Percentiles rank a stretch among this genome's conserved stretches.
Evolutionary conservation across 2,113 vertebrate genomes (phyloP).

Genomic region (Macaca mulatta): DNA sequence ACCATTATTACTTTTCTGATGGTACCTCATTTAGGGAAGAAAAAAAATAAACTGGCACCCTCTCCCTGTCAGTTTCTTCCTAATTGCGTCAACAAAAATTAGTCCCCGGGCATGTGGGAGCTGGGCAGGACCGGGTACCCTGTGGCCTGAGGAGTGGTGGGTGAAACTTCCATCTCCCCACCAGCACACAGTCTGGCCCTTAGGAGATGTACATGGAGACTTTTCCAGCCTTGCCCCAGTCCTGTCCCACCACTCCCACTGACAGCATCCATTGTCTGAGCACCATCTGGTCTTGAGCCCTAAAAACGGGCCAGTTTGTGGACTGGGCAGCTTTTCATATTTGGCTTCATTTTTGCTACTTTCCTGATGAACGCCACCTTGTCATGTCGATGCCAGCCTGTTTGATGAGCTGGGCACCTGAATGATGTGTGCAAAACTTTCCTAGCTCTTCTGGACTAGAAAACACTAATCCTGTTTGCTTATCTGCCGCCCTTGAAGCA

Average conservation of each 20-base stretch:
- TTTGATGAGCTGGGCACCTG: background rate
- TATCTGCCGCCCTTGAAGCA: slow-evolving; percentile 68
- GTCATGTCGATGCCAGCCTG: background rate
- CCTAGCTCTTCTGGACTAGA: slow-evolving; percentile 62
- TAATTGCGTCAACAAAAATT: background rate
- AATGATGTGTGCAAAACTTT: slow-evolving; percentile 42
- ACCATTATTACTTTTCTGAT: slow-evolving; percentile 29
- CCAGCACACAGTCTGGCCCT: background rate
- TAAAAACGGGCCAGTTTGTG: slow-evolving; percentile 17
- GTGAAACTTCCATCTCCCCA: background rate
- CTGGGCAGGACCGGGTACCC: background rate
- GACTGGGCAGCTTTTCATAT: background rate
- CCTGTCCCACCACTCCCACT: background rate
- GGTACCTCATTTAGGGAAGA: background rate
- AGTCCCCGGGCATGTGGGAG: background rate
- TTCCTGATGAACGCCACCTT: background rate
- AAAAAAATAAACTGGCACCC: background rate
- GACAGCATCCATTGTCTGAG: slow-evolving; percentile 10
- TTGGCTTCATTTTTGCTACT: slow-evolving; percentile 16
- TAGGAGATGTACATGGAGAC: background rate
- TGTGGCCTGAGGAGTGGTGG: background rate
- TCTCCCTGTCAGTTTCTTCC: slow-evolving; percentile 20
- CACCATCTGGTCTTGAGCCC: slow-evolving; percentile 28
- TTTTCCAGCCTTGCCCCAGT: background rate
- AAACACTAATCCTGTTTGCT: slow-evolving; percentile 70